Base-by-base conservation (phyloP, 2,888 invertebrate species). In the Tanypteryx hageni region DNA sequence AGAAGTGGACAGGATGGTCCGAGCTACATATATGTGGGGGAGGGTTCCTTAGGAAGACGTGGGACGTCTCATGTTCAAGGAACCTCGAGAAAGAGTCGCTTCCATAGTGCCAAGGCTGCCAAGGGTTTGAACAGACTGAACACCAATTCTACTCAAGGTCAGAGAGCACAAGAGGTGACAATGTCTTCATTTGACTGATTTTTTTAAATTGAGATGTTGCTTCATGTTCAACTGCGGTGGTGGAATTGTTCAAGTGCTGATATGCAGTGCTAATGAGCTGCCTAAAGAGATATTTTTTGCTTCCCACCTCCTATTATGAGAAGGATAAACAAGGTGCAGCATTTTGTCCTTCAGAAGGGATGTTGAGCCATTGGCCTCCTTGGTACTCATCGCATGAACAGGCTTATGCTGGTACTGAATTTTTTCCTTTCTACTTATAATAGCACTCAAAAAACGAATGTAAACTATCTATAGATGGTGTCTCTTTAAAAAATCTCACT, bases 361-460 rank as follows among this genome's bases (percentile, higher is more conserved):
- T 68, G 89, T 89, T 86, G 86, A 86, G 61, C 86, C 61, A 86
- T 86, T 89, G 89, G 64, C 89, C 89, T 89, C 89, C 89, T 89
- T 89, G 61, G 64, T 89, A 89, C 89, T 89, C 89, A 89, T 89
- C 89, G 89, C 89, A 89, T 89, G 89, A 89, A 64, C 89, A 89
- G 89, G 89, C 89, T 89, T 89, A 89, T 89, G 89, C 89, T 89
- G 89, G 89, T 89, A 89, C 89, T 89, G 89, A 89, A 89, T 89
- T 89, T 89, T 89, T 89, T 89, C 86, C 89, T 89, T 89, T 64
- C 89, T 89, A 89, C 89, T 89, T 89, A 64, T 89, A 27, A 89
- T 89, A 64, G 89, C 89, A 89, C 89, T 89, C 3, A n/a, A 89
- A 89, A 89, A 68, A 14, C 4, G 27, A 76, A 76, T 89, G 31